Evolutionary conservation across 1,140 invertebrate species (phyloP), one percentile per base, ranked within the genome.

Genomic region (Lepeophtheirus salmonis): DNA sequence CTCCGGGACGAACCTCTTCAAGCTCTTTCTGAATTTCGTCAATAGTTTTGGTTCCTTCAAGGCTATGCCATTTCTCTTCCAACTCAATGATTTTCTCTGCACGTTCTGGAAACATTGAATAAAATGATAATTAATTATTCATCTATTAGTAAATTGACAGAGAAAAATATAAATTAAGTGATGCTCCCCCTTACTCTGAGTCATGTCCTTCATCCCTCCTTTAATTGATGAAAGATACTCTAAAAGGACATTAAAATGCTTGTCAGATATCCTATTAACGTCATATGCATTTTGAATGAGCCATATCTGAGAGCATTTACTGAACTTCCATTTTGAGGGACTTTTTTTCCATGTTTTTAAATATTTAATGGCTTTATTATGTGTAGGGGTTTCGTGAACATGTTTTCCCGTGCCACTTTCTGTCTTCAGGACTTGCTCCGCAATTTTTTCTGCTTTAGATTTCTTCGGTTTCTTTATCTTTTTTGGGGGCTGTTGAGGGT

Each of bases 271-370:
- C 13, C 21, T 54, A 24, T 16, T 20, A 16, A 16, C 18, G 22
- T 23, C 17, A 13, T 54, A 54, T 21, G 18, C 20, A 13, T 54
- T 54, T 20, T 54, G 52, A 54, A 54, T 18, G 52, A 54, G 52
- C 52, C 52, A 54, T 3, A 54, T 54, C 16, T 54, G 52, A 14
- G 18, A 24, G 23, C 52, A 54, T 54, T 54, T 54, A 4, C 21
- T 24, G 23, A 54, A 54, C 16, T 54, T 54, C 52, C 52, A 54
- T 14, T 18, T 54, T 2, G 2, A 20, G n/a, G 18, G 20, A 13
- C n/a, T n/a, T 2, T 20, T 23, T n/a, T 20, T 24, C 52, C 52
- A 54, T 1, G 17, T 24, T 17, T 54, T 24, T 20, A 54, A 13
- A 13, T 54, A 54, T n/a, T 18, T 23, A 1, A 54, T 54, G 3